Evolutionary conservation across 2,888 invertebrate species (phyloP).

Genomic region (Acronicta psi): DNA sequence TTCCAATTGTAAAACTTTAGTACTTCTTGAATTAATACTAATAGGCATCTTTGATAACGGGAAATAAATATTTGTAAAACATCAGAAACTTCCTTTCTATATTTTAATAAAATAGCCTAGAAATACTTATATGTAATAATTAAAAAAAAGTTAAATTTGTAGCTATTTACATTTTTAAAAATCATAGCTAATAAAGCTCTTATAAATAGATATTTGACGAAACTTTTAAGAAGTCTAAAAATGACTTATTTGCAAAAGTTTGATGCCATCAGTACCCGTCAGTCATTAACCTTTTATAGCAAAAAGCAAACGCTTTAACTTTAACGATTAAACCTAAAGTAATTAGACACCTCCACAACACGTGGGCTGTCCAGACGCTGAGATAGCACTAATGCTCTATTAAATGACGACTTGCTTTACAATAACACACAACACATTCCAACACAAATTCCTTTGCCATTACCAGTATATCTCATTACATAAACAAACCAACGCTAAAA

Average conservation of each 20-base stretch:
- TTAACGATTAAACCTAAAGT: conserved; percentile 37
- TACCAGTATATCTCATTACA: conserved; percentile 67
- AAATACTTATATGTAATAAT: too few relatives aligned
- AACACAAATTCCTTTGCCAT: conserved; percentile 67
- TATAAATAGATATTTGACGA: too few relatives aligned
- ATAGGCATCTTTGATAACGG: too few relatives aligned
- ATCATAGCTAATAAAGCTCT: too few relatives aligned
- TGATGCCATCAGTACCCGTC: neutral
- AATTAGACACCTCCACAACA: conserved; percentile 47
- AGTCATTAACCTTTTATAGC: conserved; percentile 49
- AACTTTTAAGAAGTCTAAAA: too few relatives aligned
- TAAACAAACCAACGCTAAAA: conserved; percentile 62
- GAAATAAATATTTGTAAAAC: too few relatives aligned
- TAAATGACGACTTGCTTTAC: conserved; percentile 69
- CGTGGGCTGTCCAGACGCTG: conserved; percentile 73
- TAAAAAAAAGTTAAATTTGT: too few relatives aligned
- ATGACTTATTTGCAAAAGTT: conserved; percentile 1
- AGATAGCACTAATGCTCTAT: conserved; percentile 66
- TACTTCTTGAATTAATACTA: too few relatives aligned
- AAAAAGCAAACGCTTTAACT: conserved; percentile 22
- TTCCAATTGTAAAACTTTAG: too few relatives aligned
- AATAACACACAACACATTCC: conserved; percentile 76
- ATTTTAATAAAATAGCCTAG: too few relatives aligned
- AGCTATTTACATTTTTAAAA: too few relatives aligned
- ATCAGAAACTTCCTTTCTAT: too few relatives aligned